phyloP scores from a whole-genome alignment of 2,797 vertebrate genomes.

The Lycodopsis pacificus region DNA sequence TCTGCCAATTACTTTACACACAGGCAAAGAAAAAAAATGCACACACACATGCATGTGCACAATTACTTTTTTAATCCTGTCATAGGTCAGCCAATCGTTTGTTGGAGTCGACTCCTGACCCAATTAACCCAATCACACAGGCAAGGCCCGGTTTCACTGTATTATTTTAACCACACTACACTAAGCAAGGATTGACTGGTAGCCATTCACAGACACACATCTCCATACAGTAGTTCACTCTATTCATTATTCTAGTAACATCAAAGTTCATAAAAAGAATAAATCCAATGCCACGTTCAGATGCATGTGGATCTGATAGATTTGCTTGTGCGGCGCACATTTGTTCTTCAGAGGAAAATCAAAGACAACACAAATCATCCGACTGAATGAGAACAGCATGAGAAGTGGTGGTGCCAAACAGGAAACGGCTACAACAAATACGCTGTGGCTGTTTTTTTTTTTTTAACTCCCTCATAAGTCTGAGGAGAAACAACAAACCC shows the following conservation, averaged over 20 bases:
- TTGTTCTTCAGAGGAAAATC: constrained; percentile 32
- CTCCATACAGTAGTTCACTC: neutral
- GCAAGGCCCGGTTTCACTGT: constrained; percentile 2
- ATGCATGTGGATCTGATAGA: neutral
- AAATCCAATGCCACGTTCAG: neutral
- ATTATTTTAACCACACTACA: neutral
- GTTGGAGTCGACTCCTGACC: constrained; percentile 2
- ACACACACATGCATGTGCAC: constrained; percentile 5
- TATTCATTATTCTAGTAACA: constrained; percentile 8
- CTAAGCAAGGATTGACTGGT: neutral
- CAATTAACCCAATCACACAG: constrained; percentile 29
- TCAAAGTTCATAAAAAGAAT: neutral
- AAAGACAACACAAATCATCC: constrained; percentile 42
- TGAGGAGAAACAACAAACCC: constrained; percentile 44
- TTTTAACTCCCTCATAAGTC: constrained; percentile 6
- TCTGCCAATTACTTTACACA: neutral
- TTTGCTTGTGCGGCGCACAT: neutral
- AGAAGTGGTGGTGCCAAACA: constrained; percentile 47
- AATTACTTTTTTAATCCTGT: neutral
- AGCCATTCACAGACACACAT: neutral
- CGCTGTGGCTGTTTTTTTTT: constrained; percentile 2
- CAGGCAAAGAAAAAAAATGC: neutral
- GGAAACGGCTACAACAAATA: constrained; percentile 53
- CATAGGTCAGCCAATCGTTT: neutral
- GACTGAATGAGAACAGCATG: constrained; percentile 34